Conservation (phyloP, 2,113 vertebrate genomes). For the Zosterops japonicus region DNA sequence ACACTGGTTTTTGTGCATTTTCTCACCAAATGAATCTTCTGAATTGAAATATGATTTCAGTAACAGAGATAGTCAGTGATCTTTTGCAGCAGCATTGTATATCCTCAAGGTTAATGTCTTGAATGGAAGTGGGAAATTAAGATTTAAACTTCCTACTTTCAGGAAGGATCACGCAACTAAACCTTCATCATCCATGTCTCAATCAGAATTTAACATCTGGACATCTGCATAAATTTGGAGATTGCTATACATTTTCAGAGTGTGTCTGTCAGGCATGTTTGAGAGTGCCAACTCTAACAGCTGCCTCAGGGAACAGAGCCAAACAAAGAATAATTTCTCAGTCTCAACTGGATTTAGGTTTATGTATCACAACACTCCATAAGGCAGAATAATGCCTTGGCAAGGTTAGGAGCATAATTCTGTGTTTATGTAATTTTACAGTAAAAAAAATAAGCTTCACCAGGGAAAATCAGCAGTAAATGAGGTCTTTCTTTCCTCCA, state of each 20-base stretch:
- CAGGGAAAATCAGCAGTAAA: neutral
- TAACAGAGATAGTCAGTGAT: neutral
- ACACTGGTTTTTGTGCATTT: neutral
- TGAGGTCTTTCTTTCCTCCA: neutral
- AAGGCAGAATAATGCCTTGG: neutral
- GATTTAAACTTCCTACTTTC: neutral
- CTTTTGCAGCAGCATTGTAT: neutral
- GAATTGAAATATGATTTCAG: neutral
- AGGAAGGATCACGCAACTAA: neutral
- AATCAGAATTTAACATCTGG: neutral
- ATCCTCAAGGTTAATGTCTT: neutral
- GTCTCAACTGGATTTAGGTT: neutral
- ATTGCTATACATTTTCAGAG: neutral
- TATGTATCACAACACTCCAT: neutral
- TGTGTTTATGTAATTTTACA: neutral
- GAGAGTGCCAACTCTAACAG: neutral
- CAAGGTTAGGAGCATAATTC: neutral
- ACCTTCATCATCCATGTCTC: neutral
- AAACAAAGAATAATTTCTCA: conserved; percentile 1
- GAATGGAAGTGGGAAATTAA: neutral
- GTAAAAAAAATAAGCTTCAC: neutral
- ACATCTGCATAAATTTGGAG: conserved; percentile 22
- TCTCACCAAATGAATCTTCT: neutral
- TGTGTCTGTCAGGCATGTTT: neutral
- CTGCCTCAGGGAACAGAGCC: neutral